phyloP scores from a whole-genome alignment of 2,113 vertebrate genomes.

The Cervus canadensis region DNA sequence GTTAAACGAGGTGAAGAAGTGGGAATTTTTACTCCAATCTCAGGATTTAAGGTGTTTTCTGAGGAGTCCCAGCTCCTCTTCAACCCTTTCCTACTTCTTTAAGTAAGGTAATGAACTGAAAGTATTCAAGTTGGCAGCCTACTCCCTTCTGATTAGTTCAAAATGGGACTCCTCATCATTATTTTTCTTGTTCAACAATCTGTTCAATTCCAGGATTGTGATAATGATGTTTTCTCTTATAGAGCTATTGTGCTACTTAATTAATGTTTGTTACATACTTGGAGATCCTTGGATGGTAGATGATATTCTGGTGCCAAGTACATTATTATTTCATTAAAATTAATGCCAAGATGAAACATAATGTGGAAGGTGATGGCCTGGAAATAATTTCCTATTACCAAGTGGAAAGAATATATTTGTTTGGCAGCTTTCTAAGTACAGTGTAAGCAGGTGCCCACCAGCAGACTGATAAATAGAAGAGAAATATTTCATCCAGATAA shows the following conservation, averaged over 20 bases:
- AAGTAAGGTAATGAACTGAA: neutral
- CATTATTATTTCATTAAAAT: constrained; percentile 65
- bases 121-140: neutral
- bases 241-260: constrained; percentile 40
- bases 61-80: neutral
- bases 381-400: constrained; percentile 15
- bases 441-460: neutral
- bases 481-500: neutral
- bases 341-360: constrained; percentile 50
- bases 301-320: constrained; percentile 39
- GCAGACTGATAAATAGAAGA: neutral
- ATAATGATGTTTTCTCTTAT: constrained; percentile 37
- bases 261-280: constrained; percentile 59
- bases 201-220: constrained; percentile 20
- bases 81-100: neutral
- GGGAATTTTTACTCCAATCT: neutral
- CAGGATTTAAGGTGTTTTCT: neutral
- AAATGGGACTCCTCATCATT: neutral
- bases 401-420: neutral
- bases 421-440: constrained; percentile 32
- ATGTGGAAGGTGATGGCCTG: constrained; percentile 25
- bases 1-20: neutral
- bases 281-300: constrained; percentile 44
- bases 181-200: constrained; percentile 28
- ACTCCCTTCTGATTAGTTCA: constrained; percentile 20